phyloP scores from a whole-genome alignment of 2,113 vertebrate genomes.

The Apteryx owenii region DNA sequence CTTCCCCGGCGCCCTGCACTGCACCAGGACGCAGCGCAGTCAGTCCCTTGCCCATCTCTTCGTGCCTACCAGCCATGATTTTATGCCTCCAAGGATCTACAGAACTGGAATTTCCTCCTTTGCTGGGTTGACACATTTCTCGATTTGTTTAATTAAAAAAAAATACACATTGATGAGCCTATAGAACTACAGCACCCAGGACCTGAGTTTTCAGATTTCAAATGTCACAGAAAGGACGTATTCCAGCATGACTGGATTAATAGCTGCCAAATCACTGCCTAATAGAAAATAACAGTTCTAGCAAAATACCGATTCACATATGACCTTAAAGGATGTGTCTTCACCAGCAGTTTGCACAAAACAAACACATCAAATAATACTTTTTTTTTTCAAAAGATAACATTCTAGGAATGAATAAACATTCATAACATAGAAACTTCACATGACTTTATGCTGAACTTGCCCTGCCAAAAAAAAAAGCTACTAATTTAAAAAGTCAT shows the following conservation, averaged over 20 bases:
- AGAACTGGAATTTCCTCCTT: background rate
- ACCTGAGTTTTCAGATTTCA: background rate
- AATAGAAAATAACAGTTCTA: background rate
- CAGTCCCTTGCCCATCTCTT: background rate
- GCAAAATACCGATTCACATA: background rate
- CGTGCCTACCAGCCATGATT: fast-evolving
- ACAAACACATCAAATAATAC: background rate
- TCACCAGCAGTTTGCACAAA: background rate
- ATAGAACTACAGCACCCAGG: background rate
- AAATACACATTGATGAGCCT: background rate
- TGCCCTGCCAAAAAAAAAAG: background rate
- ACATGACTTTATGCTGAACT: background rate
- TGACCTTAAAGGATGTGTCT: background rate
- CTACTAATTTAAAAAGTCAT: background rate
- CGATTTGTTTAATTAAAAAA: background rate
- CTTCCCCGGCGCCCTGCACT: background rate
- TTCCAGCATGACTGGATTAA: background rate
- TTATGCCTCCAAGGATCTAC: background rate
- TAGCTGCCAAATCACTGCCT: background rate
- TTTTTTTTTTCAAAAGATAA: background rate
- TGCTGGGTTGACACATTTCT: background rate
- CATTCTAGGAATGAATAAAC: background rate
- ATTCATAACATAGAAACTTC: background rate
- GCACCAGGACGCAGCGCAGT: background rate
- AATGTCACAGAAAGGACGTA: background rate